These are phyloP conservation scores for Mustelus asterias DNA, from an alignment of 2,113 vertebrate genomes.

Conservation along the genomic window DNA sequence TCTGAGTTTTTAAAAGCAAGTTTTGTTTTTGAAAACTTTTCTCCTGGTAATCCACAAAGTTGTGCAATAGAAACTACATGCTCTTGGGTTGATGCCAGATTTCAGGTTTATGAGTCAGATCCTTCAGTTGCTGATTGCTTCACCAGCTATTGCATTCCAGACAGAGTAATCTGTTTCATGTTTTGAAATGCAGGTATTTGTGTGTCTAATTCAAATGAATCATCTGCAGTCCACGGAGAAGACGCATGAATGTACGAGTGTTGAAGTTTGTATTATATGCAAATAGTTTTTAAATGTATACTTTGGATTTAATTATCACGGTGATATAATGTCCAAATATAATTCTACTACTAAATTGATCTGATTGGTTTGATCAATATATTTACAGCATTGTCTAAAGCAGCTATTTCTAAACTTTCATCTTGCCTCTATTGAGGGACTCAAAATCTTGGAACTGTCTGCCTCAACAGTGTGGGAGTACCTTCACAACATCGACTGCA, in stretches of 20 bases:
- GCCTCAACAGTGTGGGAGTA: neutral
- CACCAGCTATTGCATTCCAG: neutral
- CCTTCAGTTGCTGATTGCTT: neutral
- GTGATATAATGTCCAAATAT: neutral
- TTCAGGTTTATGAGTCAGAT: neutral
- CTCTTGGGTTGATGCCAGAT: neutral
- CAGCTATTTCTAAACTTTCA: neutral
- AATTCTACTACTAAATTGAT: neutral
- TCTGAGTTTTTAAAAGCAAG: neutral
- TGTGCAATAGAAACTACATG: neutral
- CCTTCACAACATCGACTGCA: neutral
- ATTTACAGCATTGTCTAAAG: neutral
- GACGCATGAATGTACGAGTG: neutral
- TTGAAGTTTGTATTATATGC: neutral
- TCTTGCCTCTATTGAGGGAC: neutral
- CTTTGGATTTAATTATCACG: neutral
- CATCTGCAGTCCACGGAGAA: neutral
- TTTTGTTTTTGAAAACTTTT: neutral
- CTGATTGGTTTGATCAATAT: neutral
- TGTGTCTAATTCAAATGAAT: neutral
- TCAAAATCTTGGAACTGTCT: neutral
- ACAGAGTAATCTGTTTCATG: neutral
- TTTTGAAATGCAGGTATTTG: neutral
- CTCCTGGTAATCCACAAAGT: neutral
- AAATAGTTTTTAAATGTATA: neutral